phyloP scores from a whole-genome alignment of 2,888 invertebrate species.

The Dasysyrphus tricinctus region DNA sequence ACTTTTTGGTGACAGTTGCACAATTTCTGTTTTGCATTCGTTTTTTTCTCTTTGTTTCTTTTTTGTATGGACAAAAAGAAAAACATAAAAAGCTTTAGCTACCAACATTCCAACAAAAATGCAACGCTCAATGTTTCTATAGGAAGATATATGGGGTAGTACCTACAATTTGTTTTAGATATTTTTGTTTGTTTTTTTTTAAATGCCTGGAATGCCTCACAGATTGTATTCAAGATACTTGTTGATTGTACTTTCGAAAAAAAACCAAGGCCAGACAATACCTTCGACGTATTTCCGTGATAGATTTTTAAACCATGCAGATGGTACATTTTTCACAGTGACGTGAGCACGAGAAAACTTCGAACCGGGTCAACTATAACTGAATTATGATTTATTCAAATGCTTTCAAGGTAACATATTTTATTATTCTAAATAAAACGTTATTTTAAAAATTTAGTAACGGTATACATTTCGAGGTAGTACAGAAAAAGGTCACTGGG shows the following conservation, averaged over 20 bases:
- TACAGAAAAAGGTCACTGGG: no score
- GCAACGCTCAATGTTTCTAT: neutral
- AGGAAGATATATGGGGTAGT: neutral
- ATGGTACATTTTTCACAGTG: neutral
- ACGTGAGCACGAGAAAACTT: neutral
- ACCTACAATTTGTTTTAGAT: constrained; percentile 14
- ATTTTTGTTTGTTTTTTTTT: neutral
- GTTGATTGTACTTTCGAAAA: constrained; percentile 19
- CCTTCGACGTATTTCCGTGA: neutral
- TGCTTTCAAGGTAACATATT: neutral
- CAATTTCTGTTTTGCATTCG: constrained; percentile 38
- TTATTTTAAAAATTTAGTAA: neutral
- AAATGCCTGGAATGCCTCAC: neutral
- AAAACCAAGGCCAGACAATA: neutral
- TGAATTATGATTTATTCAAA: neutral
- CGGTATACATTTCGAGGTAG: neutral
- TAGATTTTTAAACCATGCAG: constrained; percentile 6
- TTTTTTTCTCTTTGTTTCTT: neutral
- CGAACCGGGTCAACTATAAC: neutral
- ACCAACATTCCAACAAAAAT: constrained; percentile 19
- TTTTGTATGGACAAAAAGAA: neutral
- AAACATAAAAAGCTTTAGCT: neutral
- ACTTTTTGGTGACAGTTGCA: constrained; percentile 40
- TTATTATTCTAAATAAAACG: neutral
- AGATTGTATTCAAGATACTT: constrained; percentile 19